Conservation (phyloP, 2,797 vertebrate species). For the Neosilurus mollespiculum region DNA sequence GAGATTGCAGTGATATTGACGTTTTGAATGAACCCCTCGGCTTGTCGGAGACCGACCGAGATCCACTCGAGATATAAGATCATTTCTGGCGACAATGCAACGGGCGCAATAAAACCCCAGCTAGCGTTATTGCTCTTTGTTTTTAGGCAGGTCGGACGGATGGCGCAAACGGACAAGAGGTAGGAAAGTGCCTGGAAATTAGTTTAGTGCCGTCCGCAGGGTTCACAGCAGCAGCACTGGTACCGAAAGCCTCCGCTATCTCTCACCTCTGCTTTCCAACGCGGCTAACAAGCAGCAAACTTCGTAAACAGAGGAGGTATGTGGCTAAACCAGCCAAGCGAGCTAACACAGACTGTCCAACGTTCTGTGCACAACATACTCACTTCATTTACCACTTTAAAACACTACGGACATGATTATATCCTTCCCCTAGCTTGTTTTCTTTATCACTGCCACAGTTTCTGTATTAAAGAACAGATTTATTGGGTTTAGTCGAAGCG, state of each 20-base stretch:
- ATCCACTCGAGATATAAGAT: slow-evolving; percentile 75
- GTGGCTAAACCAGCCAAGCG: slow-evolving; percentile 53
- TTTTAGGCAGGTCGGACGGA: slow-evolving; percentile 67
- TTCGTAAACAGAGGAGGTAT: slow-evolving; percentile 71
- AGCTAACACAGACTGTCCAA: slow-evolving; percentile 36
- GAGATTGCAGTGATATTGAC: slow-evolving; percentile 28
- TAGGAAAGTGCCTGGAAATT: slow-evolving; percentile 39
- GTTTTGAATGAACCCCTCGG: slow-evolving; percentile 62
- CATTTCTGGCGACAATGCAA: slow-evolving; percentile 70
- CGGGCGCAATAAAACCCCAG: slow-evolving; percentile 74
- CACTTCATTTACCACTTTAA: neutral
- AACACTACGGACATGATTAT: too few relatives aligned
- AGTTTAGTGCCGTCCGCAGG: slow-evolving; percentile 13
- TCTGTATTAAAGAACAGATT: neutral
- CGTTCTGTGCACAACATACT: neutral
- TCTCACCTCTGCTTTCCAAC: slow-evolving; percentile 67
- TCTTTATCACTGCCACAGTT: neutral
- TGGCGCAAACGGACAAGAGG: slow-evolving; percentile 47
- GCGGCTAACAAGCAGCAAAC: slow-evolving; percentile 73
- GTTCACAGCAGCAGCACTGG: slow-evolving; percentile 32
- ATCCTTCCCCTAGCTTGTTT: neutral
- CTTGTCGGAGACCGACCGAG: slow-evolving; percentile 67
- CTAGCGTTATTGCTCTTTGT: slow-evolving; percentile 79
- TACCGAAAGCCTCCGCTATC: slow-evolving; percentile 57
- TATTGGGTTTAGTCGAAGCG: too few relatives aligned